phyloP scores from a whole-genome alignment of 2,797 vertebrate species.

The Pempheris klunzingeri region DNA sequence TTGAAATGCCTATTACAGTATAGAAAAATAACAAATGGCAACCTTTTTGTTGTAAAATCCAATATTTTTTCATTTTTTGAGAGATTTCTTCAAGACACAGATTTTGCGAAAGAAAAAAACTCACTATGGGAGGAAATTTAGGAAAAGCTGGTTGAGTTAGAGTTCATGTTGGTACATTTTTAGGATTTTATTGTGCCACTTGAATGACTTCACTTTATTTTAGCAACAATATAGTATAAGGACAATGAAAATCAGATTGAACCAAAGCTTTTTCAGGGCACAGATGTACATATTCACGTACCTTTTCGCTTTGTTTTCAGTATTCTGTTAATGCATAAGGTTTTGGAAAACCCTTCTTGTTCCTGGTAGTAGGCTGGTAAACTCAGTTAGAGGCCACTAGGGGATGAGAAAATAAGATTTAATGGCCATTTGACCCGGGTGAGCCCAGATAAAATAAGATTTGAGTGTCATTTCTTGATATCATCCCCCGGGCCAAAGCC shows the following conservation, averaged over 20 bases:
- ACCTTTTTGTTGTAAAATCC: no score
- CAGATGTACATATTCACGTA: not conserved
- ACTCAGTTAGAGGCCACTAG: conserved; percentile 61
- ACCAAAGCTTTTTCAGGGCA: not conserved
- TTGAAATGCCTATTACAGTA: not conserved
- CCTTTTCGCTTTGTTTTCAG: not conserved
- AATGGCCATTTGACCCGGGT: conserved; percentile 48
- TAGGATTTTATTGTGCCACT: not conserved
- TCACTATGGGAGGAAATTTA: not conserved
- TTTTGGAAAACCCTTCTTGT: conserved; percentile 58
- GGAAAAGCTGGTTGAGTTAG: not conserved
- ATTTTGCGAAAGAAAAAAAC: not conserved
- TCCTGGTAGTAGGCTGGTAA: conserved; percentile 68
- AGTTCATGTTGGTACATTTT: not conserved
- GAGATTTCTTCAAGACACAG: not conserved
- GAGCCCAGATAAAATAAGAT: conserved; percentile 68
- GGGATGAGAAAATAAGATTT: conserved; percentile 70
- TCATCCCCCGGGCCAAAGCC: conserved; percentile 46
- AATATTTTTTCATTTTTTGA: not conserved
- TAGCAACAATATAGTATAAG: not conserved
- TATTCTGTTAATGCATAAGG: conserved; percentile 4
- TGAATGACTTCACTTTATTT: not conserved
- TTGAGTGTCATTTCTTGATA: conserved; percentile 71
- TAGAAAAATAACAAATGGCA: not conserved
- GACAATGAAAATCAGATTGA: not conserved